These are phyloP conservation scores for Sinhomidia bicolor DNA, from an alignment of 2,888 invertebrate species.

Conservation along the genomic window DNA sequence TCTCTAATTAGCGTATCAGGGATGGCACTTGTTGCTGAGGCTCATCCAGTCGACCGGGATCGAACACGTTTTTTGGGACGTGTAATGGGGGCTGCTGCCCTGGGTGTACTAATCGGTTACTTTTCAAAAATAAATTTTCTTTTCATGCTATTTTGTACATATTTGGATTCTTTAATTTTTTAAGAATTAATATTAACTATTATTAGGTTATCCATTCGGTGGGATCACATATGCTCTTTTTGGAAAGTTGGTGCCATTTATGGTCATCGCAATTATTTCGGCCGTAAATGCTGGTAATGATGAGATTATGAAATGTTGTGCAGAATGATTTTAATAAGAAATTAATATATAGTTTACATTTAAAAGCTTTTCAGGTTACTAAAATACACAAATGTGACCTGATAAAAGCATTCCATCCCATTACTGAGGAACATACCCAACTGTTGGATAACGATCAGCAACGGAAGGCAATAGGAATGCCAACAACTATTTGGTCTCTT, in stretches of 20 bases:
- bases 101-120: constrained; percentile 89
- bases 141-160: no score
- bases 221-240: constrained; percentile 89
- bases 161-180: no score
- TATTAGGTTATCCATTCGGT: constrained; percentile 90
- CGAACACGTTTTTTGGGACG: constrained; percentile 90
- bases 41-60: constrained; percentile 84
- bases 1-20: constrained; percentile 89
- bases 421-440: constrained; percentile 42
- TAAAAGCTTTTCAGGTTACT: constrained; percentile 44
- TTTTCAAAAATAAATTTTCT: no score
- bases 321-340: background rate
- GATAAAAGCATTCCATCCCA: constrained; percentile 48
- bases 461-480: constrained; percentile 32
- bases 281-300: constrained; percentile 82
- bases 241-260: constrained; percentile 89
- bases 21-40: constrained; percentile 89
- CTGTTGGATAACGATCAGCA: constrained; percentile 12
- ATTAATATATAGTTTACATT: background rate
- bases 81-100: constrained; percentile 90
- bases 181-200: no score
- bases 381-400: constrained; percentile 52
- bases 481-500: constrained; percentile 67
- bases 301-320: background rate
- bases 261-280: constrained; percentile 86